phyloP scores from a whole-genome alignment of 2,113 vertebrate genomes.

The Mormyrus iriodes region DNA sequence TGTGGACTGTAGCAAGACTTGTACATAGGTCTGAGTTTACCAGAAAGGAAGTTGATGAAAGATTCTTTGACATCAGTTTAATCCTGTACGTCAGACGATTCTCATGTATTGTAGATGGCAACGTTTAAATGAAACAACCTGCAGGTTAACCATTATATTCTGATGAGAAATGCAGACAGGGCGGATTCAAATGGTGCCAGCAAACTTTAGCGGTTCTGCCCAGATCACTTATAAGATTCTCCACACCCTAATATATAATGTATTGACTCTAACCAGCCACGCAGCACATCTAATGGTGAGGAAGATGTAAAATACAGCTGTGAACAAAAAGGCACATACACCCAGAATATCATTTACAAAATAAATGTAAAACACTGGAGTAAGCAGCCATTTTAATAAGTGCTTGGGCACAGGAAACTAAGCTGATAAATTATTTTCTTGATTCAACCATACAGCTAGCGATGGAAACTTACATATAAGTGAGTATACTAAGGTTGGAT shows the following conservation, averaged over 20 bases:
- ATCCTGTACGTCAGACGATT: neutral
- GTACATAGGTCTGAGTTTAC: neutral
- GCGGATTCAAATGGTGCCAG: neutral
- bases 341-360: neutral
- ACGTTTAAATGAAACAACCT: neutral
- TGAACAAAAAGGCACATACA: neutral
- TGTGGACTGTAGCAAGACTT: neutral
- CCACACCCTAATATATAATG: neutral
- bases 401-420: neutral
- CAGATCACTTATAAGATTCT: neutral
- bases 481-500: neutral
- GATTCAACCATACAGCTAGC: neutral
- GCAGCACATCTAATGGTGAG: neutral
- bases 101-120: neutral
- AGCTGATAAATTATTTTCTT: constrained; percentile 3
- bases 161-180: neutral
- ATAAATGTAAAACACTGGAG: neutral
- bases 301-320: neutral
- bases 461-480: neutral
- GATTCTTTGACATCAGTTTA: neutral
- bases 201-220: neutral
- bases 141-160: neutral
- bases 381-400: neutral
- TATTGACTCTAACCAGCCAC: neutral
- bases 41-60: neutral